These are phyloP conservation scores for Periparus ater DNA, from an alignment of 2,797 vertebrate genomes.

Conservation along the genomic window DNA sequence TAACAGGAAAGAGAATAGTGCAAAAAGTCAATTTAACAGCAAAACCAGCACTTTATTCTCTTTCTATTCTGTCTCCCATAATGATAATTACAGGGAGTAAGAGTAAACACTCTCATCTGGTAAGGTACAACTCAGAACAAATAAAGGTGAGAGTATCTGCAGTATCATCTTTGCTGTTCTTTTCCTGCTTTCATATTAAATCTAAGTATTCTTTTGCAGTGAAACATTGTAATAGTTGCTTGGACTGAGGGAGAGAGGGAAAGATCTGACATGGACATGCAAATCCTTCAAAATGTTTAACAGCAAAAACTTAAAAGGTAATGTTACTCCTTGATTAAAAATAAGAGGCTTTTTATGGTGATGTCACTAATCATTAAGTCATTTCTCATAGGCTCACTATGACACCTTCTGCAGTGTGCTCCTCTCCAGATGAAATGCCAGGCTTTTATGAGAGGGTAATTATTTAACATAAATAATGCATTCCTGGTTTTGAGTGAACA, in stretches of 20 bases:
- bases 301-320: background rate
- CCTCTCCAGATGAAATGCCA: background rate
- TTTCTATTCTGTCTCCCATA: background rate
- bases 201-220: background rate
- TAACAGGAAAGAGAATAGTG: background rate
- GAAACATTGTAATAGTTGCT: background rate
- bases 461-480: conserved; percentile 17
- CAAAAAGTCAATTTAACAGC: background rate
- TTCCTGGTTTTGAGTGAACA: background rate
- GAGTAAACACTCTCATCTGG: background rate
- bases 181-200: background rate
- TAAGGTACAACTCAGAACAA: background rate
- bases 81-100: background rate
- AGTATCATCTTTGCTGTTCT: background rate
- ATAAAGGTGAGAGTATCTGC: background rate
- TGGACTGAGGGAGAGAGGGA: background rate
- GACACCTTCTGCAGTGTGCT: background rate
- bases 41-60: background rate
- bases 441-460: background rate
- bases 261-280: background rate
- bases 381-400: background rate
- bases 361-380: background rate
- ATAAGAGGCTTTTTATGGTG: background rate
- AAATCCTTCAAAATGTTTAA: background rate
- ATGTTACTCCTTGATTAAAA: background rate